Evolutionary conservation across 1,140 invertebrate species (phyloP).

Genomic region (Ceratosolen solmsi): DNA sequence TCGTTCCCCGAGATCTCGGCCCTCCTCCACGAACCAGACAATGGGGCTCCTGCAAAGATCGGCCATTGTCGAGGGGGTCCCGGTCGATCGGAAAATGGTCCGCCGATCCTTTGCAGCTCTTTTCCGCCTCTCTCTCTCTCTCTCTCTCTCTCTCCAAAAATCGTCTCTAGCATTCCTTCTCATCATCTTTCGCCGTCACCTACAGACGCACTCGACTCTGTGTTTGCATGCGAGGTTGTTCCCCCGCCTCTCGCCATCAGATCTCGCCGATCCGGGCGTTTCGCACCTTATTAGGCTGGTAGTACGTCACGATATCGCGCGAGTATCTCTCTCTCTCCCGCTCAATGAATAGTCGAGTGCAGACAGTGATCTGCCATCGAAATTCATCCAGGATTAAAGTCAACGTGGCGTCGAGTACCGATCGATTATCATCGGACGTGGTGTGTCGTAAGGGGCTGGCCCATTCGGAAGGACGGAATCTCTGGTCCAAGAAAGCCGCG

Average conservation of each 20-base stretch:
- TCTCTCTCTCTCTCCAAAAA: neutral
- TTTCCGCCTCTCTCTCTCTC: neutral
- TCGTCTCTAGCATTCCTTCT: too few relatives aligned
- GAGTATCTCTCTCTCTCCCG: neutral
- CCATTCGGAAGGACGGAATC: too few relatives aligned
- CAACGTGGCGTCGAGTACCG: too few relatives aligned
- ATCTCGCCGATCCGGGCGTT: neutral
- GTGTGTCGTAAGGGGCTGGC: too few relatives aligned
- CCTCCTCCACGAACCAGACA: neutral
- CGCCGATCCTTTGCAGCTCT: neutral
- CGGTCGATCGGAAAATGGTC: neutral
- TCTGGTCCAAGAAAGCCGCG: too few relatives aligned
- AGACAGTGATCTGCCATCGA: too few relatives aligned
- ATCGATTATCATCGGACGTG: too few relatives aligned
- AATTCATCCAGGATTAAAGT: too few relatives aligned
- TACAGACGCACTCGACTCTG: too few relatives aligned
- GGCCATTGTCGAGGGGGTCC: neutral
- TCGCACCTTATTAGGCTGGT: neutral
- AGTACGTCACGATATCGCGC: neutral
- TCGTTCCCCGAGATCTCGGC: slow-evolving; percentile 47
- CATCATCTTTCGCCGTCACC: neutral
- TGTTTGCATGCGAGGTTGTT: too few relatives aligned
- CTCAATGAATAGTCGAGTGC: too few relatives aligned
- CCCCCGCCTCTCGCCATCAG: neutral
- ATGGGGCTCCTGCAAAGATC: neutral